A percentile compares a stretch with the other conserved stretches of the same genome.
Evolutionary conservation across 2,888 invertebrate species (phyloP).

Genomic region (Bellardia bayeri): DNA sequence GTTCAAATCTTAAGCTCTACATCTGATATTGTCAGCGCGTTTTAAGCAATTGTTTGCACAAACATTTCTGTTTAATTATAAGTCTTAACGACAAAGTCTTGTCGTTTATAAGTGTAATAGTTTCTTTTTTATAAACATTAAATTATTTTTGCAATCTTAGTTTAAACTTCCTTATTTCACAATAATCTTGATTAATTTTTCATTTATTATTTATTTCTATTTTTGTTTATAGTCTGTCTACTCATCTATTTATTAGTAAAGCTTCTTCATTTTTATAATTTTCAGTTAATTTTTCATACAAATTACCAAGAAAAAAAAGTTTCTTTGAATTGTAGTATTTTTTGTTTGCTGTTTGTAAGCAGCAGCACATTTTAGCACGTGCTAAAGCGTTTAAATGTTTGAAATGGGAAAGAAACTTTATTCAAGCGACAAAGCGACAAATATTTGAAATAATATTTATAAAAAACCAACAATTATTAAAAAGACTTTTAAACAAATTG

Average conservation of each 20-base stretch:
- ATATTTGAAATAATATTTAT: background rate
- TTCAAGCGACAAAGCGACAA: conserved; percentile 28
- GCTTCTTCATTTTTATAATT: conserved; percentile 15
- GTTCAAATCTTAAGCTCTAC: background rate
- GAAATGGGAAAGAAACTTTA: background rate
- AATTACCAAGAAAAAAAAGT: conserved; percentile 22
- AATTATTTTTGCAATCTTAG: conserved; percentile 37
- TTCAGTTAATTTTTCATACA: conserved; percentile 12
- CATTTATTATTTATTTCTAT: background rate
- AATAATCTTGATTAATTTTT: conserved; percentile 26
- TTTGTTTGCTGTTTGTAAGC: background rate
- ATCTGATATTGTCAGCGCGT: conserved; percentile 16
- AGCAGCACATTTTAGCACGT: conserved; percentile 43
- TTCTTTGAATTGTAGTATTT: conserved; percentile 10
- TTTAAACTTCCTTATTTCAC: conserved; percentile 57
- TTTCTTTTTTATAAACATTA: conserved; percentile 8
- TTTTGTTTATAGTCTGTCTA: background rate
- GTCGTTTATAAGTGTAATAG: background rate
- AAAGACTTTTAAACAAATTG: too few relatives aligned
- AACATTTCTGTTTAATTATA: background rate
- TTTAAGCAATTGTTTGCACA: conserved; percentile 1
- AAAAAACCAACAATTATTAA: too few relatives aligned
- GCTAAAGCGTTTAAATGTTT: conserved; percentile 5
- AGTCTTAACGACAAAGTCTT: background rate
- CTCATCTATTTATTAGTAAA: conserved; percentile 13